Evolutionary conservation across 1,140 invertebrate species (phyloP), one percentile per base, ranked within the genome.

Genomic region (Drosophila sechellia): DNA sequence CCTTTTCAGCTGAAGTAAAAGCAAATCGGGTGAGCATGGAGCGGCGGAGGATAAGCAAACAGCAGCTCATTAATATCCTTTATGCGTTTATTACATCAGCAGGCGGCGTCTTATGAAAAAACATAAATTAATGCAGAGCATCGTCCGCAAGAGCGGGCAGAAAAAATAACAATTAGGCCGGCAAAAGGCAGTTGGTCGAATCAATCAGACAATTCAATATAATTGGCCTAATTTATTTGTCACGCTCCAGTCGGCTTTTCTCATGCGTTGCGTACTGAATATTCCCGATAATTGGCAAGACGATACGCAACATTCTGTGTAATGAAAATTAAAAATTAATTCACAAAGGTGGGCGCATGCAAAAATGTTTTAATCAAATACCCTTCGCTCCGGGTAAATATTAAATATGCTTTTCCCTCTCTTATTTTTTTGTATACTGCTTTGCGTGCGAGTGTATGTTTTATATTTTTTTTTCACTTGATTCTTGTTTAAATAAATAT

Each of bases 1-100:
- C 79, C 84, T 84, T 89, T 89, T 87, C 79, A 89, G 84, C 84
- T 81, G 83, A 87, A 86, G 87, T 79, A 87, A 86, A 87, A 83
- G 81, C 65, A 87, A 86, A 79, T 81, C 83, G 70, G 43, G 66
- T 49, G 66, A 69, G 64, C 20, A 22, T 39, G 63, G 15, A 60
- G 25, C n/a, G 12, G 37, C 17, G 49, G 46, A 48, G 64, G 57
- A 55, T 77, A 79, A 86, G 64, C 81, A 86, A 87, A 87, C 75
- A 86, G 66, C 60, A 89, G 79, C 79, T 89, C 83, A 87, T 86
- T 87, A 89, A 89, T 89, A 89, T 89, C 84, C 84, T 89, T 89
- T 89, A 89, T 89, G 77, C 84, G 84, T 89, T 89, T 89, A 89
- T 89, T 90, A 89, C 80, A 89, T 64, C 57, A 70, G 66, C 75